Conservation (phyloP, 2,797 vertebrate genomes). For the Pterois miles region DNA sequence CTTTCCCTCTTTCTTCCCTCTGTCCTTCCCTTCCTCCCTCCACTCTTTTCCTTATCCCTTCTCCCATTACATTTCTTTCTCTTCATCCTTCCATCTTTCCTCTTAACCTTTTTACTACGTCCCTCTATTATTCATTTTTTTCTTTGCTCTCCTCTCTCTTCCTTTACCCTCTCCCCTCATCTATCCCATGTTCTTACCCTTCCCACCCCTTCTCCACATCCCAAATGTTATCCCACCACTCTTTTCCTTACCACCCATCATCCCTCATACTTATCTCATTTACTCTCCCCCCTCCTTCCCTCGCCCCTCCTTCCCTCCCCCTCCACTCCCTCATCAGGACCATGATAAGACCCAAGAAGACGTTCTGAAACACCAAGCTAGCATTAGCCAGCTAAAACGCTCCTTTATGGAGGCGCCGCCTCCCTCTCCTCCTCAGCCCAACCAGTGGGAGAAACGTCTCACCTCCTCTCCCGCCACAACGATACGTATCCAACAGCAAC, state of each 20-base stretch:
- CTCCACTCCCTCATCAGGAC: slow-evolving; percentile 84
- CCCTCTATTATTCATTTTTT: neutral
- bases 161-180: neutral
- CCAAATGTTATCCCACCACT: neutral
- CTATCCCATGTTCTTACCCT: no score
- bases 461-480: slow-evolving; percentile 93
- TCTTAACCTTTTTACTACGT: neutral
- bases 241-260: slow-evolving; percentile 47
- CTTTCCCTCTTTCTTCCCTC: neutral
- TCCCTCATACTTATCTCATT: slow-evolving; percentile 36
- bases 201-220: no score
- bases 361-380: slow-evolving; percentile 99
- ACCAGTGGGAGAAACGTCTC: slow-evolving; percentile 98
- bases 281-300: slow-evolving; percentile 3
- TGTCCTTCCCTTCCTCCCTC: slow-evolving; percentile 47
- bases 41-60: neutral
- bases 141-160: neutral
- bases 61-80: neutral
- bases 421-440: slow-evolving; percentile 91
- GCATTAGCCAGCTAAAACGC: slow-evolving; percentile 99
- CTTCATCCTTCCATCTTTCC: neutral
- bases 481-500: slow-evolving; percentile 91
- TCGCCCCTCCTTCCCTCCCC: neutral
- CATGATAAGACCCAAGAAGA: slow-evolving; percentile 99
- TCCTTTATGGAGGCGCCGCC: slow-evolving; percentile 99